Conservation (phyloP, 2,113 vertebrate species). For the Mormyrus lacerda region DNA sequence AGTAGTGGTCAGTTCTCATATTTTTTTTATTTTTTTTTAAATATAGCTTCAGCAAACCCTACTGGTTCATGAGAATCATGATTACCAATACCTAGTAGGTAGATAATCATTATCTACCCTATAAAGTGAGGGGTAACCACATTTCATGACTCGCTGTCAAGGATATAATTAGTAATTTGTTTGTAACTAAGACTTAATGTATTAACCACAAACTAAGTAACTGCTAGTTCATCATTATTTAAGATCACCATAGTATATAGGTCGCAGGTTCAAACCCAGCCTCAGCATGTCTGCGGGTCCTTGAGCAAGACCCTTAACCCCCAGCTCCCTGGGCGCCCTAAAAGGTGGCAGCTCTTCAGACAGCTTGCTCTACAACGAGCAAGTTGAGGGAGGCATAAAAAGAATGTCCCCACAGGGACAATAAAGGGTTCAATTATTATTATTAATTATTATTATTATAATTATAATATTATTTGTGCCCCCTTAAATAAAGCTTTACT, state of each 20-base stretch:
- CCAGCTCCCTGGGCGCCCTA: no score
- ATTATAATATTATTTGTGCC: background rate
- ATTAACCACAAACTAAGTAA: background rate
- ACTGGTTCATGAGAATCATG: background rate
- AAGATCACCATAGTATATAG: background rate
- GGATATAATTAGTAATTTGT: background rate
- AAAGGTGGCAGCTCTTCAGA: no score
- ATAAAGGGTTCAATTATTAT: no score
- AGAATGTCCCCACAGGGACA: no score
- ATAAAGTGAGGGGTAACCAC: background rate
- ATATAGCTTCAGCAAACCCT: background rate
- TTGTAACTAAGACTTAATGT: background rate
- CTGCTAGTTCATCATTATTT: background rate
- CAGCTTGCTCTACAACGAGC: no score
- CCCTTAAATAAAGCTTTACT: background rate
- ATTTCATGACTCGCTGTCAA: background rate
- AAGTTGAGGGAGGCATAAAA: no score
- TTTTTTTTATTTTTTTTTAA: no score
- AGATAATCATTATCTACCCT: background rate
- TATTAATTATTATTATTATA: no score
- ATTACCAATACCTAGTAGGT: background rate
- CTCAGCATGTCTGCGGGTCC: no score
- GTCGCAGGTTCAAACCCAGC: no score
- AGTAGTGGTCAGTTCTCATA: background rate
- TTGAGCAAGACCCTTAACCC: no score